Base-by-base conservation (phyloP, 2,797 vertebrate genomes). In the Acropternis orthonyx region DNA sequence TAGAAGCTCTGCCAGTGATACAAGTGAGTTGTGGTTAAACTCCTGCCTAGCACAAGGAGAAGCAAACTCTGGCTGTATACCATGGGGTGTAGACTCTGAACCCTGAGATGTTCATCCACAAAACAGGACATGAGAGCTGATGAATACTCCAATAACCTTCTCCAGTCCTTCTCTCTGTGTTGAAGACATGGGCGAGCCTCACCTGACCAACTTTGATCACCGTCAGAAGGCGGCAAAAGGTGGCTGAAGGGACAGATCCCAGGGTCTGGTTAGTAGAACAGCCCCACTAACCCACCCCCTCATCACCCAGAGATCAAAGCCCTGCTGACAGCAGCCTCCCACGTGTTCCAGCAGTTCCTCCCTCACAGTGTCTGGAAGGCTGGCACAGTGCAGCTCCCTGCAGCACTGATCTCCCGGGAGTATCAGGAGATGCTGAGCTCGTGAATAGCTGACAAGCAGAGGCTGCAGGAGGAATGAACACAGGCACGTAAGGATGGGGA, bases 91-190 rank as follows among this genome's bases (percentile, higher is more conserved):
- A 66, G 43, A 48, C 24, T 61, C 43, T 68, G 26, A 72, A 3
- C 3, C 14, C 62, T n/a, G 30, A 74, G n/a, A 48, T 28, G 23
- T 8, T 86, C 41, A 58, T 81, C 19, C 39, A 1, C 39, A 76
- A 58, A 88, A 48, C 0, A 3, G 52, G 63, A 30, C 32, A 43
- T 0, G 0, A 54, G 27, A 81, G 30, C 56, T 2, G 2, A 68
- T 24, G 22, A 62, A 75, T 27, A 43, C 30, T 37, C 43, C 36
- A 43, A 26, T 17, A 22, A 78, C 4, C 49, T 54, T 36, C 30
- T 43, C 34, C 26, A 22, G 30, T 62, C 44, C 17, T 55, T 43
- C 56, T 18, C 0, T 28, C 10, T 39, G 30, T 39, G 36, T 32
- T 79, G 51, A 18, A 55, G 21, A 26, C 32, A 19, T 2, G 20